Base-by-base conservation (phyloP, 2,797 vertebrate genomes). In the Macrochelys suwanniensis region DNA sequence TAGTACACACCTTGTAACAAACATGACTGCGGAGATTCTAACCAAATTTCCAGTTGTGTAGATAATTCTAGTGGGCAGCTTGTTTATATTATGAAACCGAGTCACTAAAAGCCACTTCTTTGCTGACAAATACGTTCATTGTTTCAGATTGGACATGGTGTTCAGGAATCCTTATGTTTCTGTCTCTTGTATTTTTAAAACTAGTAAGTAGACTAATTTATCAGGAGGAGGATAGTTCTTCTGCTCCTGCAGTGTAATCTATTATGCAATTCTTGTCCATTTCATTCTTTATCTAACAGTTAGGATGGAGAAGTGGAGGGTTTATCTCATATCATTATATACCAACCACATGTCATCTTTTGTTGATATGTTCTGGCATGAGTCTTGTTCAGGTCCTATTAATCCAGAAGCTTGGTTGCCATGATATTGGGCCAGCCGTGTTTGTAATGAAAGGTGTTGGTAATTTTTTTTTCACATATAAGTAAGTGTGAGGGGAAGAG, bases 71-170 rank as follows among this genome's bases (percentile, higher is more conserved):
- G 93, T 85, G 80, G 85, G 77, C 81, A 89, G 94, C 84, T 95
- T 97, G 33, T 97, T 97, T 96, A 89, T 82, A 1, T 91, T 78
- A 65, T 71, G 90, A 56, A 94, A 84, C 47, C 12, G 81, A 89
- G 80, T 89, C 87, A 47, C 12, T 96, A 84, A 80, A 47, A 94
- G 85, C 87, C 84, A 74, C 71, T 93, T 92, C 94, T 96, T 47
- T 90, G 37, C 28, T n/a, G 77, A 94, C 77, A 88, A 89, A 74
- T 85, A 45, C 84, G 61, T 94, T 95, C 68, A 79, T 86, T 86
- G 33, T 89, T 95, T 96, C 82, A 94, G 33, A 8, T 16, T 68
- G 84, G 50, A 4, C 80, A 50, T 50, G 88, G 78, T 94, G 87
- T 85, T 3, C 77, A 42, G 77, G 87, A 96, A 79, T 82, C 83